A percentile compares a stretch with the other conserved stretches of the same genome.
Evolutionary conservation across 2,888 invertebrate species (phyloP).

Genomic region (Cactoblastis cactorum): DNA sequence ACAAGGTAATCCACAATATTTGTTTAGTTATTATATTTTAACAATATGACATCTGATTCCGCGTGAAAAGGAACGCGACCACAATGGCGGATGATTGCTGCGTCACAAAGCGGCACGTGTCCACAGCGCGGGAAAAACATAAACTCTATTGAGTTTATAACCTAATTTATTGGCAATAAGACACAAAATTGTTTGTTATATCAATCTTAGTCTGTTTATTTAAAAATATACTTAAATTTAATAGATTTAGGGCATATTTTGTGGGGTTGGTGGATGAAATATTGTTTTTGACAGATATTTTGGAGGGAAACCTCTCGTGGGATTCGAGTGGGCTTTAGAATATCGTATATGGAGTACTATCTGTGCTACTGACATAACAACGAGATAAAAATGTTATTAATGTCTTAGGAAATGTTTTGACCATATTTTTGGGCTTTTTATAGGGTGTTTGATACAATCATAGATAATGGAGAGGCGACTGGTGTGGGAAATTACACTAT

Average conservation of each 20-base stretch:
- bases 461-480: neutral
- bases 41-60: conserved; percentile 11
- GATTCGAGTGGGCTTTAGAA: conserved; percentile 15
- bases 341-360: conserved; percentile 10
- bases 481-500: neutral
- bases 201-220: neutral
- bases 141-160: conserved; percentile 3
- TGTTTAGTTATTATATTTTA: conserved; percentile 9
- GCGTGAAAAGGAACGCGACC: conserved; percentile 16
- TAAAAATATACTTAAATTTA: neutral
- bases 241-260: neutral
- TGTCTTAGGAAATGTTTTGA: conserved; percentile 1
- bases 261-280: neutral
- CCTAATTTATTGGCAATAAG: neutral
- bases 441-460: neutral
- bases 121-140: conserved; percentile 14
- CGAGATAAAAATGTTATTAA: conserved; percentile 3
- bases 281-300: conserved; percentile 21
- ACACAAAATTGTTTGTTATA: neutral
- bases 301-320: conserved; percentile 16
- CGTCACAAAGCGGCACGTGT: conserved; percentile 14
- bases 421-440: conserved; percentile 9
- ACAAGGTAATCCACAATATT: neutral
- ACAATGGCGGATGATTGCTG: conserved; percentile 18
- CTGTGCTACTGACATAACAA: conserved; percentile 8